Conservation (phyloP, 2,113 vertebrate genomes). For the Anguilla rostrata region DNA sequence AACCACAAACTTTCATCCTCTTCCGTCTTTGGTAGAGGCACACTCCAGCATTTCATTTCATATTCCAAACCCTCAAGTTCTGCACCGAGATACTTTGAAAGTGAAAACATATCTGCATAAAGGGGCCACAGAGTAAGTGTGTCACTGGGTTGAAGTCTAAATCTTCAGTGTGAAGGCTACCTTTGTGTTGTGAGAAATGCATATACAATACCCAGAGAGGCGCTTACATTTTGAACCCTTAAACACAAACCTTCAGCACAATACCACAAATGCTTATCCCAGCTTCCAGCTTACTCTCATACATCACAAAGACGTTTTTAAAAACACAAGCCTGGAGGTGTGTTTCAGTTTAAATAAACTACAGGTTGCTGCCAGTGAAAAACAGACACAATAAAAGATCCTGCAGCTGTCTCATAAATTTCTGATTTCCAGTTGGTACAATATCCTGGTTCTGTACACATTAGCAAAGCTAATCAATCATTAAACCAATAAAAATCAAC, state of each 20-base stretch:
- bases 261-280: background rate
- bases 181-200: background rate
- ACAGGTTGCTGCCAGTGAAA: background rate
- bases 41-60: background rate
- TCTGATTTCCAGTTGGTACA: background rate
- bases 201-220: background rate
- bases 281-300: background rate
- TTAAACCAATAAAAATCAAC: background rate
- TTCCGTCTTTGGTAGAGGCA: background rate
- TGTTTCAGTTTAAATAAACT: background rate
- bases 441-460: background rate
- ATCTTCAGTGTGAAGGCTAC: background rate
- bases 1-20: background rate
- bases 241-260: background rate
- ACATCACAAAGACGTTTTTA: background rate
- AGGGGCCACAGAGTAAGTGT: background rate
- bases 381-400: background rate
- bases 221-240: background rate
- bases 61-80: slow-evolving; percentile 1
- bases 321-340: background rate
- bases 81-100: background rate
- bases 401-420: background rate
- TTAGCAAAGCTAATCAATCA: background rate
- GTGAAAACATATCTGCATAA: background rate
- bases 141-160: background rate